Evolutionary conservation across 2,113 vertebrate genomes (phyloP), one percentile per base, ranked within the genome.

Genomic region (Toxotes jaculatrix): DNA sequence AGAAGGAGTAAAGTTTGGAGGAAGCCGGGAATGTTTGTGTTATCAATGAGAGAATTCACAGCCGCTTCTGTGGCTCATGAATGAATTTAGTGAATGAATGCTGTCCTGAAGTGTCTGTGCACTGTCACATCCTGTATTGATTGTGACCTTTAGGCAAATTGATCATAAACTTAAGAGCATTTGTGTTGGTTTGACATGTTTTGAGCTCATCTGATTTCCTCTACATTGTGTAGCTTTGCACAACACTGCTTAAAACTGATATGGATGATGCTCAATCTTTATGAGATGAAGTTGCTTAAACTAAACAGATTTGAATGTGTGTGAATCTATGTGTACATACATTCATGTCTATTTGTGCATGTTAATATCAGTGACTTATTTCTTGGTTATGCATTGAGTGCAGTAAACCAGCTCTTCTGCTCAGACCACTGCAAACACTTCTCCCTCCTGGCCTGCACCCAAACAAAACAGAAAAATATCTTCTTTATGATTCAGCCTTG

Each of bases 11-110:
- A 94, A 73, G 95, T 96, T 95, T 96, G 95, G 95, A 89, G 94
- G 80, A 64, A 23, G n/a, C 55, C 27, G 76, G 62, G 74, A 87
- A 83, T 89, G 88, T 91, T 92, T 87, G 88, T 79, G 95, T 95
- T 96, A 95, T 96, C 91, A 94, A 92, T 96, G 96, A 98, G 90
- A 90, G 76, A 93, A 49, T 89, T 95, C 94, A 80, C 97, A 97
- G 96, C 96, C 96, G 95, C 86, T 93, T 73, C 61, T 7, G 49
- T 88, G 88, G 85, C 91, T 89, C 85, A 87, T 94, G 79, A 91
- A 94, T 92, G 83, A 88, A 87, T 89, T 86, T 38, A 62, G 38
- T 91, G 82, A 93, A 91, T 92, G 86, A 87, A 86, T 43, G 59
- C 43, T 43, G 61, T 85, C 53, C 70, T 43, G 42, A 49, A 40